phyloP scores from a whole-genome alignment of 2,888 invertebrate genomes.

The Parthenolecanium corni region DNA sequence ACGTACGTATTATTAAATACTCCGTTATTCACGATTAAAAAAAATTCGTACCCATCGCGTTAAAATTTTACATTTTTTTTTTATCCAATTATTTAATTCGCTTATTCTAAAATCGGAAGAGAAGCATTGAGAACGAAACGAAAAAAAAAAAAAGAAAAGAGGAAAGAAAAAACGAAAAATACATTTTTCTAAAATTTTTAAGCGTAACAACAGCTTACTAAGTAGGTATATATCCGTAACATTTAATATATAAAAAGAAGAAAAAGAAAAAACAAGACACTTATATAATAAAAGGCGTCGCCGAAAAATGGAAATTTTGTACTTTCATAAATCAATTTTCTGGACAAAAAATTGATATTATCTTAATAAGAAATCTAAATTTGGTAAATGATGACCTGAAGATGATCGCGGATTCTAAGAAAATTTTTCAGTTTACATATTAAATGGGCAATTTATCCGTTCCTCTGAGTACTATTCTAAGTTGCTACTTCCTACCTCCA shows the following conservation, averaged over 20 bases:
- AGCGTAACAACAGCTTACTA: conserved; percentile 16
- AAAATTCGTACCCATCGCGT: conserved; percentile 18
- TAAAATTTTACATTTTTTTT: conserved; percentile 6
- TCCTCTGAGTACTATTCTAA: too few relatives aligned
- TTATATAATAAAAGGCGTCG: not conserved
- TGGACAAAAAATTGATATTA: too few relatives aligned
- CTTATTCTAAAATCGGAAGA: conserved; percentile 10
- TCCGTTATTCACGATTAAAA: conserved; percentile 13
- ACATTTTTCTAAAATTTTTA: conserved; percentile 12
- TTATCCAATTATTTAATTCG: conserved; percentile 1
- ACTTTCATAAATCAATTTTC: too few relatives aligned
- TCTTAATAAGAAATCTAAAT: too few relatives aligned
- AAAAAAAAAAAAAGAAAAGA: not conserved
- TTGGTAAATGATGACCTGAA: too few relatives aligned
- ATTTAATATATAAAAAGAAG: not conserved
- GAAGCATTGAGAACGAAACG: not conserved
- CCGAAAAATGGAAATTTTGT: not conserved
- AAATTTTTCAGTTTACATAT: too few relatives aligned
- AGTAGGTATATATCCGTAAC: conserved; percentile 15
- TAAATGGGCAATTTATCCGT: too few relatives aligned
- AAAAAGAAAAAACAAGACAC: not conserved
- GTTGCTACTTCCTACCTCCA: too few relatives aligned
- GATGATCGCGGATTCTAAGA: too few relatives aligned
- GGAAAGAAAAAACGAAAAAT: not conserved
- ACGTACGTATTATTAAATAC: conserved; percentile 11